phyloP scores from a whole-genome alignment of 2,113 vertebrate genomes.

The Lynx canadensis region DNA sequence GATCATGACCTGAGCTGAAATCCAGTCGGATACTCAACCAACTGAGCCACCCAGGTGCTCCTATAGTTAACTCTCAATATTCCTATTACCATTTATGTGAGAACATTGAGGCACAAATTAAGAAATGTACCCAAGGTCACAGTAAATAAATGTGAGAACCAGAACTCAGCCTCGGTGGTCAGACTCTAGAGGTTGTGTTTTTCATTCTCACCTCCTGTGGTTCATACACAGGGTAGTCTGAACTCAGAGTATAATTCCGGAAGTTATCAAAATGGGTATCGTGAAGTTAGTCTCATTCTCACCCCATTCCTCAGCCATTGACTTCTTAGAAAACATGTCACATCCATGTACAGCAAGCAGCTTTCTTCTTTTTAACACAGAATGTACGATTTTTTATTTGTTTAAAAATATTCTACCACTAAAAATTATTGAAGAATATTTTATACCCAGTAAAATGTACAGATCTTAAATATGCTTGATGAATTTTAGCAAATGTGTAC shows the following conservation, averaged over 20 bases:
- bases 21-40: too few relatives aligned
- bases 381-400: neutral
- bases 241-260: fast-evolving
- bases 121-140: neutral
- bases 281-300: neutral
- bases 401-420: neutral
- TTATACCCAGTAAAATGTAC: neutral
- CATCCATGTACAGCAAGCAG: neutral
- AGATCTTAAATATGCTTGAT: neutral
- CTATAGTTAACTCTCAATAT: neutral
- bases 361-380: neutral
- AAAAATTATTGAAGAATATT: neutral
- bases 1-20: too few relatives aligned
- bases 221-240: neutral
- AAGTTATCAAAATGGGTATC: too few relatives aligned
- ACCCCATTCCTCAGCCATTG: neutral
- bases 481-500: neutral
- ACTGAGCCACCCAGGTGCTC: too few relatives aligned
- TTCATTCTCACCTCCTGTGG: too few relatives aligned
- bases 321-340: neutral
- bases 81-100: neutral
- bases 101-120: neutral
- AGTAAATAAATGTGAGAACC: neutral
- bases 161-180: neutral
- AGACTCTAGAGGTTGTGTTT: neutral